Evolutionary conservation across 2,797 vertebrate genomes (phyloP).

Genomic region (Cynodonichthys magdalenae): DNA sequence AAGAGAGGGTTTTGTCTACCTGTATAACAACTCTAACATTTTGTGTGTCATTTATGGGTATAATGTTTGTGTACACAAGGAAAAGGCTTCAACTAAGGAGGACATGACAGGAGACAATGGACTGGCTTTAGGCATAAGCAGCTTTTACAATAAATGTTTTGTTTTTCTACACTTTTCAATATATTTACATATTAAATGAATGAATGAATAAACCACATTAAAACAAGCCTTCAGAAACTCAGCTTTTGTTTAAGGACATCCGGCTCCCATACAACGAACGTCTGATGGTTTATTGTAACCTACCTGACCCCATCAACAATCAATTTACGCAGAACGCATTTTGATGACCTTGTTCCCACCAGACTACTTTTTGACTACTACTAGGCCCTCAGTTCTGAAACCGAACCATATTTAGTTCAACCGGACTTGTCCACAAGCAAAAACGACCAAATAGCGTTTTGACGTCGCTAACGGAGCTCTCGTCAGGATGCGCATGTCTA

Average conservation of each 20-base stretch:
- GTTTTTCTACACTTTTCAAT: not conserved
- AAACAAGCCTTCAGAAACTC: constrained; percentile 7
- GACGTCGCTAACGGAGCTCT: not conserved
- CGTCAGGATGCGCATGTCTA: not conserved
- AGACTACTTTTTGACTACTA: too few species aligned
- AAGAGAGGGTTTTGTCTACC: not conserved
- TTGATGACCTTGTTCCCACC: not conserved
- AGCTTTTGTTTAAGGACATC: constrained; percentile 10
- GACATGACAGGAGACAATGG: not conserved
- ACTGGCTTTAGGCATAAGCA: not conserved
- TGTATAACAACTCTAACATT: not conserved
- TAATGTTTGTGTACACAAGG: not conserved
- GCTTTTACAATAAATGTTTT: not conserved
- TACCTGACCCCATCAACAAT: not conserved
- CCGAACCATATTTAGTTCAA: not conserved
- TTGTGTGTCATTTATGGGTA: not conserved
- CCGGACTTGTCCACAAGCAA: not conserved
- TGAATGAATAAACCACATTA: not conserved
- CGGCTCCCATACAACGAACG: not conserved
- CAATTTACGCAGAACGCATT: not conserved
- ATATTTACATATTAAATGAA: not conserved
- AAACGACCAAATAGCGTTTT: not conserved
- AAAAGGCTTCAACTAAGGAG: not conserved
- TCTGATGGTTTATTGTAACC: not conserved
- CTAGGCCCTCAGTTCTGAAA: constrained; percentile 17